These are phyloP conservation scores for Diogma glabrata DNA, from an alignment of 2,888 invertebrate species.

Conservation along the genomic window DNA sequence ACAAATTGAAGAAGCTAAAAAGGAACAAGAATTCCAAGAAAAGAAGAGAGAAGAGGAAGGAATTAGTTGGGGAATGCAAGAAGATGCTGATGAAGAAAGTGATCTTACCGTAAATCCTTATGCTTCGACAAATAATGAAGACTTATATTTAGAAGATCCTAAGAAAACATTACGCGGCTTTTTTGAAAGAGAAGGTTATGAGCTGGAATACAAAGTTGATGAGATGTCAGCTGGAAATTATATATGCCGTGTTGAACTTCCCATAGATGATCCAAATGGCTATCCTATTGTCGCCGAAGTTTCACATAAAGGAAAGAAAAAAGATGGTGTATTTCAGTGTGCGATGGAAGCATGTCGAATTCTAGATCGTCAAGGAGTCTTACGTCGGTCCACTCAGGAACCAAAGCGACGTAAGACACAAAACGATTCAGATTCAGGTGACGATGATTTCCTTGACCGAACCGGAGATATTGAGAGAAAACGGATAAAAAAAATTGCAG, in stretches of 20 bases:
- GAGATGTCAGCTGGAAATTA: constrained; percentile 81
- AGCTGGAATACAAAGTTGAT: constrained; percentile 74
- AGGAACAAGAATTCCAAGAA: constrained; percentile 30
- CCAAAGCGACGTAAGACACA: constrained; percentile 68
- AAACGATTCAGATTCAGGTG: constrained; percentile 75
- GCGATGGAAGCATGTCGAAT: constrained; percentile 90
- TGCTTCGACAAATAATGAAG: constrained; percentile 71
- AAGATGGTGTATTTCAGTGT: constrained; percentile 85
- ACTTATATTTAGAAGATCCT: constrained; percentile 85
- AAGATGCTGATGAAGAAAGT: constrained; percentile 78
- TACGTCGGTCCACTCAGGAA: constrained; percentile 79
- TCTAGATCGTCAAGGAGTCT: constrained; percentile 74
- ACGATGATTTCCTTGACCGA: constrained; percentile 89
- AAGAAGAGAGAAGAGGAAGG: constrained; percentile 52
- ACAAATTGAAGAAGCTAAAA: constrained; percentile 33
- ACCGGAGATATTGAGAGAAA: constrained; percentile 89
- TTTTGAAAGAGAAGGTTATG: constrained; percentile 85
- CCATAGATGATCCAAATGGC: constrained; percentile 66
- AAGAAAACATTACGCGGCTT: constrained; percentile 89
- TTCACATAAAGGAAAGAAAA: constrained; percentile 82
- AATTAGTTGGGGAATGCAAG: constrained; percentile 89
- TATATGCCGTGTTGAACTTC: constrained; percentile 70
- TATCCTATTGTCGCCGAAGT: constrained; percentile 73
- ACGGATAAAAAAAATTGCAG: constrained; percentile 49
- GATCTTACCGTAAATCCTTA: constrained; percentile 75